Percentiles rank a stretch among this genome's conserved stretches.
phyloP scores from a whole-genome alignment of 2,888 invertebrate genomes.

The Calameuta filiformis region DNA sequence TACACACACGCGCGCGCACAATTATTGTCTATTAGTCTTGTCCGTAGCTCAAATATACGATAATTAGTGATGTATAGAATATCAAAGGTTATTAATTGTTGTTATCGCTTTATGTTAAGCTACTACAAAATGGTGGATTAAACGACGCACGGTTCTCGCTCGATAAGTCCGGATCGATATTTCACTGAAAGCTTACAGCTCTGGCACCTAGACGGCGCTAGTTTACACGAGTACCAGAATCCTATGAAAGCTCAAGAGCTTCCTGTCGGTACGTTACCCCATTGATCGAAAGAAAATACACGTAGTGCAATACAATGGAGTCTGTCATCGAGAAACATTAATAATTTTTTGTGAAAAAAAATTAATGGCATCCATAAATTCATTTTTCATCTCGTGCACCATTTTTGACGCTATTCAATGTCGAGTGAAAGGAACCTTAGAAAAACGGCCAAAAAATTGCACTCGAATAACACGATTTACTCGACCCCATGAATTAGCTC shows the following conservation, averaged over 20 bases:
- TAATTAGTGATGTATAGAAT: not conserved
- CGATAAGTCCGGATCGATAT: slow-evolving; percentile 34
- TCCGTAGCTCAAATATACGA: not conserved
- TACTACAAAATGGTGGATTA: not conserved
- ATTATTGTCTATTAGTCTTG: not conserved
- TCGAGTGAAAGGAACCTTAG: no score
- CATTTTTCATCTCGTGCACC: not conserved
- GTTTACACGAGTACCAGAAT: slow-evolving; percentile 17
- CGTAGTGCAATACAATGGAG: not conserved
- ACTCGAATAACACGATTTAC: not conserved
- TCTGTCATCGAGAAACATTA: not conserved
- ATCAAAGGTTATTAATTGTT: no score
- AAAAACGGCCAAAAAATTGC: no score
- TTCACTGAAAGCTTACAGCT: slow-evolving; percentile 28
- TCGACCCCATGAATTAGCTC: not conserved
- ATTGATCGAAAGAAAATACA: not conserved
- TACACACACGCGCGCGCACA: no score
- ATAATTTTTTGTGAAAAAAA: not conserved
- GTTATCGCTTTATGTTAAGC: no score
- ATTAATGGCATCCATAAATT: not conserved
- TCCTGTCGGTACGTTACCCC: slow-evolving; percentile 50
- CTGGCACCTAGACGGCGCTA: slow-evolving; percentile 41
- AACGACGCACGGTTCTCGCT: not conserved
- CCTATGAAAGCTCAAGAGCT: slow-evolving; percentile 13
- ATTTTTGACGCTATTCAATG: not conserved